These are phyloP conservation scores for Corythornis madagascariensis DNA, from an alignment of 2,113 vertebrate species.

Conservation along the genomic window DNA sequence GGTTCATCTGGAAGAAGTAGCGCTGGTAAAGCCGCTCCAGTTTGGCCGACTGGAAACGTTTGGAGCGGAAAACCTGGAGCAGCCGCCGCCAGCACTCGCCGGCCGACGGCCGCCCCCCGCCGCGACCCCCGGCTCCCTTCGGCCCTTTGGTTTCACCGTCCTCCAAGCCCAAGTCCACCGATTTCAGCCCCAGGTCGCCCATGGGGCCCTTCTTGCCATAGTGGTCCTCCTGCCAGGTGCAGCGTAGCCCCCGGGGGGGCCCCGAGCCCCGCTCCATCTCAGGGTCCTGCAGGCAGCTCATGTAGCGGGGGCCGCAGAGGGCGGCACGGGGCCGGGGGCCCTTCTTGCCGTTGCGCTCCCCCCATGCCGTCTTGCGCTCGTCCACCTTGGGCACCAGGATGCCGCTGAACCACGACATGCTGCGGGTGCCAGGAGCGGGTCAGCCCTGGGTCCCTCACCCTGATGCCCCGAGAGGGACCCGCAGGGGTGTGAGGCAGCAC, in stretches of 20 bases:
- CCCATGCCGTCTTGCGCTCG: conserved; percentile 94
- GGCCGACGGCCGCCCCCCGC: conserved; percentile 52
- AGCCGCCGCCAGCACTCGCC: conserved; percentile 85
- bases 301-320: conserved; percentile 90
- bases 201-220: conserved; percentile 82
- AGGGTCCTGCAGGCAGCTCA: conserved; percentile 94
- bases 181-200: conserved; percentile 85
- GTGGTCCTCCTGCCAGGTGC: conserved; percentile 94
- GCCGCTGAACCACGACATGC: conserved; percentile 96
- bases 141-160: conserved; percentile 79
- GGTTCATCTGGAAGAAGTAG: conserved; percentile 98
- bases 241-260: conserved; percentile 69
- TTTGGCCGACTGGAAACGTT: conserved; percentile 94
- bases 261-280: conserved; percentile 77
- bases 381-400: conserved; percentile 97
- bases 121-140: background rate
- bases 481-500: background rate
- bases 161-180: conserved; percentile 86
- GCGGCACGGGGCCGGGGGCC: conserved; percentile 83
- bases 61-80: conserved; percentile 90
- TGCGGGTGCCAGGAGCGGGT: background rate
- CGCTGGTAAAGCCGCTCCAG: conserved; percentile 97
- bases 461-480: background rate
- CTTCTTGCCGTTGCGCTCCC: conserved; percentile 95
- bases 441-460: background rate